Evolutionary conservation across 2,797 vertebrate genomes (phyloP), one percentile per base, ranked within the genome.

Genomic region (Neosilurus mollespiculum): DNA sequence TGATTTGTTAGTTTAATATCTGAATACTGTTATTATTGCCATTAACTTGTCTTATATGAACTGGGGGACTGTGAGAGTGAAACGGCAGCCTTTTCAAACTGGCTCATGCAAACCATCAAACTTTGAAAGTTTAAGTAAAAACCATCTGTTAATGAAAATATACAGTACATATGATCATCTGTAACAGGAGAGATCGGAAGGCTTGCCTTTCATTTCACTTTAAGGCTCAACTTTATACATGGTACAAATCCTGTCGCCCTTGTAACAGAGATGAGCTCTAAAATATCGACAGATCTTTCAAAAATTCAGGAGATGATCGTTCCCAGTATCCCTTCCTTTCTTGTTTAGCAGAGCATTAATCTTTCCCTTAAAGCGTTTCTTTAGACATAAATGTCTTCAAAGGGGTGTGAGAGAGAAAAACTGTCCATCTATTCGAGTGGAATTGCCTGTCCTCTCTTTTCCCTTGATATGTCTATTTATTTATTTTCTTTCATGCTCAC

Each of bases 381-480:
- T 82, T 66, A 77, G 78, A 87, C 76, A 72, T 81, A 83, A 79
- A 85, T 70, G 66, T 84, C 71, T 80, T 88, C 34, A 82, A 79
- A 87, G 51, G 83, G 82, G 65, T 69, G 81, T 61, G 66, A 87
- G 79, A 86, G 83, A 82, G 67, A 78, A 84, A 88, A 85, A 85
- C 78, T 80, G 84, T 88, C 85, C 81, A 77, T 88, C 82, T 84
- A 51, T 85, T 87, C 65, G 62, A 83, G 80, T 87, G 70, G 70
- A 87, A 86, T 88, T 87, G 86, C 84, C 87, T 84, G 80, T 86
- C 83, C 78, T 84, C 80, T 81, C 81, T 79, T 70, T 87, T 72
- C n/a, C 77, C 69, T 89, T 90, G 89, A 92, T 93, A 87, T 91
- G 85, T 93, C 89, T 92, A 91, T 94, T 92, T 92, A 91, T 93